Conservation (phyloP, 2,113 vertebrate genomes). For the Gymnorhina tibicen region DNA sequence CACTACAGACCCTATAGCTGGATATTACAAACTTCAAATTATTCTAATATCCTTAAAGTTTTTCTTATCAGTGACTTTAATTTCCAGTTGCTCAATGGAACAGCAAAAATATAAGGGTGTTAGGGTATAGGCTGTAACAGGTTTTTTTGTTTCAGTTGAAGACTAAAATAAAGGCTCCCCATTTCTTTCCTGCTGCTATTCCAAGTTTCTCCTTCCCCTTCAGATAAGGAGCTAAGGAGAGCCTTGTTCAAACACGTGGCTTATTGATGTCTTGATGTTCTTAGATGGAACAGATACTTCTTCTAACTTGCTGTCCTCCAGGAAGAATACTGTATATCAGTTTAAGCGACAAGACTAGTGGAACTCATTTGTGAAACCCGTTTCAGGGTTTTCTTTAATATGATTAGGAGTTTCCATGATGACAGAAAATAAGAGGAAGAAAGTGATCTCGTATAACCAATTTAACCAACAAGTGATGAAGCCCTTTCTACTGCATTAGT, state of each 20-base stretch:
- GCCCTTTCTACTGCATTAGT: neutral
- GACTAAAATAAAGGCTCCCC: neutral
- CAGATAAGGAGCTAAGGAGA: neutral
- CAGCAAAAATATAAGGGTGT: neutral
- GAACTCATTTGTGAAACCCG: neutral
- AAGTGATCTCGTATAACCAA: neutral
- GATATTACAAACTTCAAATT: neutral
- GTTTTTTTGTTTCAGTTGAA: neutral
- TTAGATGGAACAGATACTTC: neutral
- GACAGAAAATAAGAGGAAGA: neutral
- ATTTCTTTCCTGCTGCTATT: neutral
- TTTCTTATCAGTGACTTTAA: neutral
- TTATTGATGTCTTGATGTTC: neutral
- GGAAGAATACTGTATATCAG: neutral
- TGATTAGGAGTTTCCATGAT: neutral
- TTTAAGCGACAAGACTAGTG: neutral
- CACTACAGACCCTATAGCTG: no score
- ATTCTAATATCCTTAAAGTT: neutral
- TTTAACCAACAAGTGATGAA: neutral
- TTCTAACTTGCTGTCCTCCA: neutral
- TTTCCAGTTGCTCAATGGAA: neutral
- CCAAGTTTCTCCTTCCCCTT: neutral
- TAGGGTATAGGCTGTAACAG: neutral
- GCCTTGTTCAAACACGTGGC: neutral
- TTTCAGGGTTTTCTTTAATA: neutral